A percentile compares a stretch with the other conserved stretches of the same genome.
phyloP scores from a whole-genome alignment of 2,113 vertebrate species.

The Nansenia antarctica region DNA sequence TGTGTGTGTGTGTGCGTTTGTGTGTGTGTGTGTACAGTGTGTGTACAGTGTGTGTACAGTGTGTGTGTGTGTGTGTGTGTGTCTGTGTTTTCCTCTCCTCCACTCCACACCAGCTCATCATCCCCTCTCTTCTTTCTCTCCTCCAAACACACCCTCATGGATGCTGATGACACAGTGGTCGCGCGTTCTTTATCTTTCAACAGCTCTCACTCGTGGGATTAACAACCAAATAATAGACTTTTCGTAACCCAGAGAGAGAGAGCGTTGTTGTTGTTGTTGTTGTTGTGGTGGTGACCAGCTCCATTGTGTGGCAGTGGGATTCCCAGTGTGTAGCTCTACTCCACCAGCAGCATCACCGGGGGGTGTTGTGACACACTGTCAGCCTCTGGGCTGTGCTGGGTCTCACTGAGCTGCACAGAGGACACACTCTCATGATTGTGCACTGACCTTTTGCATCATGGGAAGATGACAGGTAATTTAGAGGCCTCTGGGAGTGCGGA shows the following conservation, averaged over 20 bases:
- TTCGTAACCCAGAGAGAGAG: slow-evolving; percentile 23
- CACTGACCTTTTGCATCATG: slow-evolving; percentile 81
- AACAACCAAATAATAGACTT: slow-evolving; percentile 3
- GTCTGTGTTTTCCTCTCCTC: slow-evolving; percentile 57
- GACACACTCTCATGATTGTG: slow-evolving; percentile 84
- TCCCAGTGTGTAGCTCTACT: slow-evolving; percentile 66
- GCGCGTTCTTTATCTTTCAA: not conserved
- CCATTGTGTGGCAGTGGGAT: slow-evolving; percentile 39
- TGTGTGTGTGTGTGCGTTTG: slow-evolving; percentile 11
- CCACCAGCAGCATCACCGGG: slow-evolving; percentile 52
- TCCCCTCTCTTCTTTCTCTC: slow-evolving; percentile 42
- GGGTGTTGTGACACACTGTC: slow-evolving; percentile 72
- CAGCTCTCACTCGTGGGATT: not conserved
- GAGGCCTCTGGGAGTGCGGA: slow-evolving; percentile 69
- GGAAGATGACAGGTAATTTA: slow-evolving; percentile 85
- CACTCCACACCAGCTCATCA: slow-evolving; percentile 54
- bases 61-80: slow-evolving; percentile 38
- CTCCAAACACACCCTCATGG: slow-evolving; percentile 45
- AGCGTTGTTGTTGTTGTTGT: too few relatives aligned
- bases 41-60: not conserved
- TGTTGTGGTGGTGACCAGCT: slow-evolving; percentile 51
- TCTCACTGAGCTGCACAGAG: slow-evolving; percentile 38
- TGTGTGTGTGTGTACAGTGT: slow-evolving; percentile 27
- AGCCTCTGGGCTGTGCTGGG: slow-evolving; percentile 67
- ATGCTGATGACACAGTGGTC: not conserved